Conservation (phyloP, 2,113 vertebrate genomes). For the Tretioscincus oriximinensis region DNA sequence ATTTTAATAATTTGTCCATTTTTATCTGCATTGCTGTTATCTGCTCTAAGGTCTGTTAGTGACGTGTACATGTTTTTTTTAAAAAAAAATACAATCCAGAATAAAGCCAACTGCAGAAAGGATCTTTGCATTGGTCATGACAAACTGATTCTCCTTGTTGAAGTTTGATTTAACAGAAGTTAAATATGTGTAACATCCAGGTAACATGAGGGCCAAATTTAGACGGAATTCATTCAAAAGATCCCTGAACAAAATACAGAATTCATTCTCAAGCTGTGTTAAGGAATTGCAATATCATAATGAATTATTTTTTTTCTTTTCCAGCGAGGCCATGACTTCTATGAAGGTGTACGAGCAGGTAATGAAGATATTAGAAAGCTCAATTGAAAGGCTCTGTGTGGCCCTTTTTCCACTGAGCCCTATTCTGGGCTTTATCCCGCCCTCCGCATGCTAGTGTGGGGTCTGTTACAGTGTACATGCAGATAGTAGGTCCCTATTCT, state of each 20-base stretch:
- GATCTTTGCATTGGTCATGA: background rate
- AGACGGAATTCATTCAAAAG: background rate
- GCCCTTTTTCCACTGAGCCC: no score
- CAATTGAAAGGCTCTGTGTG: background rate
- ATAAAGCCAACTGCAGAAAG: no score
- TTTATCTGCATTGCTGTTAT: background rate
- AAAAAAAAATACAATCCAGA: no score
- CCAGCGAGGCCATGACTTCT: constrained; percentile 89
- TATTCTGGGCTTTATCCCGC: no score
- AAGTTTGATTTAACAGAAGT: background rate
- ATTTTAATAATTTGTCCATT: no score
- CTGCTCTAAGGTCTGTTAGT: background rate
- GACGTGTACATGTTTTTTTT: no score
- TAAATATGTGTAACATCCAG: background rate
- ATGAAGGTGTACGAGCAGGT: constrained; percentile 93
- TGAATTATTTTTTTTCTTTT: constrained; percentile 53
- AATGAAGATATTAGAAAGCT: constrained; percentile 44
- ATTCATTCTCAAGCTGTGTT: background rate
- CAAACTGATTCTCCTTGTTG: background rate
- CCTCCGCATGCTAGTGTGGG: no score
- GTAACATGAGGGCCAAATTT: background rate
- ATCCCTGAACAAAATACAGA: background rate
- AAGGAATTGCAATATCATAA: background rate
- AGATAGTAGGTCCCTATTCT: no score
- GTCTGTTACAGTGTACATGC: no score